Evolutionary conservation across 2,113 vertebrate species (phyloP).

Genomic region (Fukomys damarensis): DNA sequence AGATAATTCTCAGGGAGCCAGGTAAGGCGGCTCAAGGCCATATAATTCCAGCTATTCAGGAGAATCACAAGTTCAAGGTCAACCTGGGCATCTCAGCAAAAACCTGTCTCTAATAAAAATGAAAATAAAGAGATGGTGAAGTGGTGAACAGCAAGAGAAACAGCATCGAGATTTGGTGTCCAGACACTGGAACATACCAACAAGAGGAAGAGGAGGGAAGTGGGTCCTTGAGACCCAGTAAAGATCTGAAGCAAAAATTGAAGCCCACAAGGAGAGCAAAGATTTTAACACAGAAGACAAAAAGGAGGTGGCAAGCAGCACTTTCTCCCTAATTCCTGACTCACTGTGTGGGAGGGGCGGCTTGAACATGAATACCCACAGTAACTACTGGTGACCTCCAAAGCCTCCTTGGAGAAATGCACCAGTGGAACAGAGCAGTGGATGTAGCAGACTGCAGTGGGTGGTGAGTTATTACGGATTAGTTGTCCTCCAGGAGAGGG

Average conservation of each 20-base stretch:
- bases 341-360: no score
- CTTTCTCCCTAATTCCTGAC: no score
- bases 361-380: no score
- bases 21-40: not conserved
- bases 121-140: not conserved
- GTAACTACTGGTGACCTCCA: no score
- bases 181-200: not conserved
- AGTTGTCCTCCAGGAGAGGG: not conserved
- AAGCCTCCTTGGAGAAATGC: not conserved
- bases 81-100: not conserved
- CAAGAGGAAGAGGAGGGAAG: not conserved
- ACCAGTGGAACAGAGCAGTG: not conserved
- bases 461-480: not conserved
- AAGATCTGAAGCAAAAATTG: not conserved
- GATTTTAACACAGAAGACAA: no score
- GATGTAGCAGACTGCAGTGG: no score
- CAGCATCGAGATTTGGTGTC: no score
- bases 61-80: not conserved
- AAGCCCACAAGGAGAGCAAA: not conserved
- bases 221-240: not conserved
- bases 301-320: no score
- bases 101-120: not conserved
- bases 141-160: not conserved
- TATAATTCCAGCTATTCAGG: not conserved
- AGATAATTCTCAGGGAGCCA: not conserved